Conservation (phyloP, 2,888 invertebrate species). For the Trilocha varians region DNA sequence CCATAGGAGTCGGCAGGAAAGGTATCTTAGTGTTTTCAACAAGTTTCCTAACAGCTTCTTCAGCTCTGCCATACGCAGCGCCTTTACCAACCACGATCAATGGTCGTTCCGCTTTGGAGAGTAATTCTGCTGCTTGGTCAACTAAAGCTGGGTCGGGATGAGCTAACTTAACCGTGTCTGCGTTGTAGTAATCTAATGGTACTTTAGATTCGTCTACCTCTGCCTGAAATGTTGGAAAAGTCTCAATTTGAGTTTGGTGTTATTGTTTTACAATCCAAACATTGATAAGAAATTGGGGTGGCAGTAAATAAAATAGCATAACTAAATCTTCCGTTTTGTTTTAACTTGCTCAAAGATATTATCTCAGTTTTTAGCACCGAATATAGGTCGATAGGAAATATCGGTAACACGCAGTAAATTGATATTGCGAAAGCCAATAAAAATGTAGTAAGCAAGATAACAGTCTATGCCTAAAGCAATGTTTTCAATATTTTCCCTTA, state of each 20-base stretch:
- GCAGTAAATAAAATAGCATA: no score
- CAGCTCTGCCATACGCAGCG: conserved; percentile 86
- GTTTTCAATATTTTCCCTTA: no score
- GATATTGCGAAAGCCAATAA: no score
- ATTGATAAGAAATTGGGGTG: no score
- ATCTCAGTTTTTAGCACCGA: no score
- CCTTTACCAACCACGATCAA: conserved; percentile 94
- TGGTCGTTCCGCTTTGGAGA: conserved; percentile 84
- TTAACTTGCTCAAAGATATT: no score
- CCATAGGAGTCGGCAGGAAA: conserved; percentile 97
- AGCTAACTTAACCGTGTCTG: conserved; percentile 76
- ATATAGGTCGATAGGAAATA: no score
- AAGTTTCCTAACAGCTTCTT: conserved; percentile 78
- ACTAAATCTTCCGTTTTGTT: no score
- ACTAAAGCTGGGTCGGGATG: conserved; percentile 81
- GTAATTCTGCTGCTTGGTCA: conserved; percentile 77
- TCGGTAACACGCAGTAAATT: no score
- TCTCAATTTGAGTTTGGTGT: background rate
- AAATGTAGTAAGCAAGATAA: no score
- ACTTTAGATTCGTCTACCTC: conserved; percentile 58
- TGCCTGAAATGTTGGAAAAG: conserved; percentile 25
- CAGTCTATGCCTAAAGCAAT: no score
- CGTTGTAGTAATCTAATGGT: conserved; percentile 55
- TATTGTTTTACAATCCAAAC: no score
- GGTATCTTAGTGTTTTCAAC: conserved; percentile 84